Base-by-base conservation (phyloP, 2,888 invertebrate genomes). In the Fabriciana adippe region DNA sequence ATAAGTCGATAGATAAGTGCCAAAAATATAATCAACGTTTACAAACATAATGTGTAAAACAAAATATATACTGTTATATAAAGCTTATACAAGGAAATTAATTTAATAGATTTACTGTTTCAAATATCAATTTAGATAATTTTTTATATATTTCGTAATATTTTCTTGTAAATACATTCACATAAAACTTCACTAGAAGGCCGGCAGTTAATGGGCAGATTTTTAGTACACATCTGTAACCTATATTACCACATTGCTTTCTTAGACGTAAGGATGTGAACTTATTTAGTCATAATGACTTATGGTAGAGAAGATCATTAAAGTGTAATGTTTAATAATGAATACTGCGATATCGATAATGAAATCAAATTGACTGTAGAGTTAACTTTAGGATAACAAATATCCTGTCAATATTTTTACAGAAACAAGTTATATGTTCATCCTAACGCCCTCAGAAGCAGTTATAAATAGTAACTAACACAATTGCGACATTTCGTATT, bases 391-490 rank as follows among this genome's bases (percentile, higher is more conserved):
- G 15, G 2, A 41, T 6, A 21, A 3, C 8, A 14, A n/a, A 26
- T 4, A 21, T n/a, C 21, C 8, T 21, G 21, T 26, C 15, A 21
- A 21, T 16, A 56, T 57, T 6, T 47, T 45, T 57, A 8, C 8
- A 6, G 8, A 6, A 35, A 35, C 8, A 2, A 3, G 26, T 16
- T 11, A 47, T 2, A 15, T 15, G n/a, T 3, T 55, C 8, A 48
- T 48, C 47, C 48, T n/a, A 51, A 61, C 50, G 51, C 2, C 51
- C 35, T 14, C 16, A 61, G 48, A 69, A 69, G 60, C 72, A 57
- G 64, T 66, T 71, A 71, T 72, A 71, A 72, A 69, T 72, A 72
- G 60, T 65, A 69, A 66, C 67, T 72, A 70, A 74, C 67, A 72
- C 57, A 66, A 71, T 67, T 73, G 73, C 71, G 67, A 68, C 66